Percentiles rank a stretch among this genome's conserved stretches.
Conservation (phyloP, 2,797 vertebrate genomes). For the Sebastolobus alascanus region DNA sequence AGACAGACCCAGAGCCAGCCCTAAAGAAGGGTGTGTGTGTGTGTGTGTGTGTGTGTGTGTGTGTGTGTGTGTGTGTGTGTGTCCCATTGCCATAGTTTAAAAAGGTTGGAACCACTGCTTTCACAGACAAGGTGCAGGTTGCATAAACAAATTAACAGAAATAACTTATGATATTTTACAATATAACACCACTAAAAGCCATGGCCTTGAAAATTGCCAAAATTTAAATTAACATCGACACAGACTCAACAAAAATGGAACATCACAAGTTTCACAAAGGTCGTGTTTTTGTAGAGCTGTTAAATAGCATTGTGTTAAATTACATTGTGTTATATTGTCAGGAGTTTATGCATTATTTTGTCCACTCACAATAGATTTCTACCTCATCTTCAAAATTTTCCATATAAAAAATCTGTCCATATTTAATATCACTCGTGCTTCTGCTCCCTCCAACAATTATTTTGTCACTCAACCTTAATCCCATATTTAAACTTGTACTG, state of each 20-base stretch:
- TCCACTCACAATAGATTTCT: not conserved
- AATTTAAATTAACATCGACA: not conserved
- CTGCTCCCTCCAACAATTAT: conserved; percentile 17
- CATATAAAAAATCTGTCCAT: not conserved
- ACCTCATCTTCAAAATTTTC: not conserved
- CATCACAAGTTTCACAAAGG: not conserved
- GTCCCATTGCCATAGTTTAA: no score
- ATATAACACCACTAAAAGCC: not conserved
- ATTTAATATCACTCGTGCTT: not conserved
- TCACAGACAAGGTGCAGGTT: not conserved
- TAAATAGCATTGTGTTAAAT: not conserved
- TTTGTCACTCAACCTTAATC: conserved; percentile 19
- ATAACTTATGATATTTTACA: not conserved
- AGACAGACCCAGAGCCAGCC: no score
- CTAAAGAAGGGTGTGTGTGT: no score
- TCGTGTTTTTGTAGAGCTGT: not conserved
- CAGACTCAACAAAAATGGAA: not conserved
- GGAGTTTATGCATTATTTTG: not conserved
- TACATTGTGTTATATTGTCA: not conserved
- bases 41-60: no score
- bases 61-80: no score
- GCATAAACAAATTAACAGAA: not conserved
- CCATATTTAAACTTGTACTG: conserved; percentile 8
- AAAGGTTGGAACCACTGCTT: not conserved
- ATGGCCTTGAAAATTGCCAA: not conserved